Base-by-base conservation (phyloP, 2,888 invertebrate genomes). In the Gisinianus flammeolus region DNA sequence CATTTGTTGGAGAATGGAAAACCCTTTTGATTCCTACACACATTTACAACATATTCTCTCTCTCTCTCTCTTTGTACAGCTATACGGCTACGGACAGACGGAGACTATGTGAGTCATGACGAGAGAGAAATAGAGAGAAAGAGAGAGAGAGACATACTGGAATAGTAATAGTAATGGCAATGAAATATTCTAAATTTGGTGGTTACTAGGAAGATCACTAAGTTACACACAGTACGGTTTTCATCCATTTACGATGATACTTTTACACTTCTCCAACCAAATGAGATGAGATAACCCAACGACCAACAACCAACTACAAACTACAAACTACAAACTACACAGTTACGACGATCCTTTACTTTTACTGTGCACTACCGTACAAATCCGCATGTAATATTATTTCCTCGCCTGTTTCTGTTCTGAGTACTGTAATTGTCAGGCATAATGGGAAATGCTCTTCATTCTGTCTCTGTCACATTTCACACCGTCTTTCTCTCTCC, bases 161-260 rank as follows among this genome's bases (percentile, higher is more conserved):
- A 58, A 58, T 24, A 24, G 22, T n/a, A 58, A 58, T 58, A 6
- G 22, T n/a, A 6, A 58, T 2, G 44, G 6, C 12, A 44, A 8
- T 62, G 62, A 62, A 62, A 62, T 26, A 62, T 26, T 62, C 62
- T 62, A 62, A 62, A 62, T 62, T 62, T 62, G 62, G 62, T 62
- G 62, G 62, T 62, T 28, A 62, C 26, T 28, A 44, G 44, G 6
- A 44, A 44, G 44, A 44, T 44, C 44, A 44, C 16, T 44, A 44
- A 44, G 44, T 44, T 44, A 19, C 44, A 44, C 24, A 62, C 62
- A 62, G 24, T 24, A 62, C 62, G 28, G 8, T 62, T 62, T 26
- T 62, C 62, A 26, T 62, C 26, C 62, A 26, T 62, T 62, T 62
- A 62, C 26, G 62, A 62, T 28, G 24, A 26, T 62, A 62, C 62